These are phyloP conservation scores for Chanos chanos DNA, from an alignment of 2,797 vertebrate species.

Conservation along the genomic window DNA sequence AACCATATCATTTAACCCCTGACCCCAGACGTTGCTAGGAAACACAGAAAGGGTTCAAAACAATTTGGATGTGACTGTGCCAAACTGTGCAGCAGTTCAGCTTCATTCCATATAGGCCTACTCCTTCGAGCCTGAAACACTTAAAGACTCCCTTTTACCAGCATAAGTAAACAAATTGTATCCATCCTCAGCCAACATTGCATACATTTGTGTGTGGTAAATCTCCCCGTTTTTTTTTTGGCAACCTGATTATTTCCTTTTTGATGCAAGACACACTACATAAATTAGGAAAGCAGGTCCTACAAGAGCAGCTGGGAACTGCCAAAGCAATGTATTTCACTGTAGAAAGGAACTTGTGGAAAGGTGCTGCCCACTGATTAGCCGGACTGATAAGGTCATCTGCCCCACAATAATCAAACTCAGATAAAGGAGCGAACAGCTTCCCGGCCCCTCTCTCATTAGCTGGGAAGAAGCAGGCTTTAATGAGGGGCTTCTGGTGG, in stretches of 20 bases:
- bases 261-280: too few relatives aligned
- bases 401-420: constrained; percentile 20
- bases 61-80: constrained; percentile 55
- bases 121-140: constrained; percentile 39
- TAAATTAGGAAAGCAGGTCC: neutral
- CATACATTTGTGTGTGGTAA: constrained; percentile 23
- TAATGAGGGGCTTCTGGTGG: constrained; percentile 3
- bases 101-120: constrained; percentile 34
- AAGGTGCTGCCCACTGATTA: neutral
- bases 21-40: constrained; percentile 66
- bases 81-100: constrained; percentile 51
- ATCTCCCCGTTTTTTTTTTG: neutral
- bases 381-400: neutral
- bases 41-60: constrained; percentile 58
- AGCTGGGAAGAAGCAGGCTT: neutral
- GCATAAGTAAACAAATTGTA: constrained; percentile 32
- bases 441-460: neutral
- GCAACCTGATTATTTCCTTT: too few relatives aligned
- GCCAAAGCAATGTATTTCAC: neutral
- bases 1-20: constrained; percentile 61
- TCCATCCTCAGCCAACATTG: constrained; percentile 26
- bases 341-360: neutral
- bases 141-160: constrained; percentile 27
- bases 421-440: constrained; percentile 1
- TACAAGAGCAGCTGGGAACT: neutral